Evolutionary conservation across 2,797 vertebrate genomes (phyloP), one percentile per base, ranked within the genome.

Genomic region (Danio kyathit): DNA sequence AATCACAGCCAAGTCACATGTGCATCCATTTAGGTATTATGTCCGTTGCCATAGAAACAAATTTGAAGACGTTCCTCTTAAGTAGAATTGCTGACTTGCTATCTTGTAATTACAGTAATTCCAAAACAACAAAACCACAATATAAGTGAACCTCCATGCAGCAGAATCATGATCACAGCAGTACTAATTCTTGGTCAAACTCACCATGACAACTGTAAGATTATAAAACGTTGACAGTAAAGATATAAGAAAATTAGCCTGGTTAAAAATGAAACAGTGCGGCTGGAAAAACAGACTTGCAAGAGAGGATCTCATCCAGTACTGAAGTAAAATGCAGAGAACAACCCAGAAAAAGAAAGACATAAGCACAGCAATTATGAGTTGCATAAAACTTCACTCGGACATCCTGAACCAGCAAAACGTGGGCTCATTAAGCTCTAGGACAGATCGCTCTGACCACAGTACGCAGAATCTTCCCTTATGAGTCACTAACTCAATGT

Each of bases 401-500:
- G 0, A 40, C 56, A 44, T 70, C 10, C 66, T 40, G 49, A 77
- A 38, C 11, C 49, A 63, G 21, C 6, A 40, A n/a, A 17, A 48
- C 2, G 5, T 61, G 66, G 13, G 10, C 12, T 71, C 67, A 79
- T 79, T 44, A 71, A 52, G 7, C n/a, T 43, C 67, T 2, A 74
- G 38, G n/a, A 63, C 52, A 44, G 49, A 67, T 59, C 17, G 21
- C 59, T 54, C 44, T 44, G 61, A 78, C 54, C 54, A 59, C 70
- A 74, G 63, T 52, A 67, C 29, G 14, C 52, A 67, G 57, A 41
- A 79, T 71, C 77, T n/a, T 63, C 12, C 14, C 48, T 54, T 43
- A 29, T 72, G 46, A 79, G 38, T 70, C 66, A 70, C 56, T 59
- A 63, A 63, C 77, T 71, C 67, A 63, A 79, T 44, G 46, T 44